phyloP scores from a whole-genome alignment of 2,113 vertebrate genomes.

The Capreolus pygargus region DNA sequence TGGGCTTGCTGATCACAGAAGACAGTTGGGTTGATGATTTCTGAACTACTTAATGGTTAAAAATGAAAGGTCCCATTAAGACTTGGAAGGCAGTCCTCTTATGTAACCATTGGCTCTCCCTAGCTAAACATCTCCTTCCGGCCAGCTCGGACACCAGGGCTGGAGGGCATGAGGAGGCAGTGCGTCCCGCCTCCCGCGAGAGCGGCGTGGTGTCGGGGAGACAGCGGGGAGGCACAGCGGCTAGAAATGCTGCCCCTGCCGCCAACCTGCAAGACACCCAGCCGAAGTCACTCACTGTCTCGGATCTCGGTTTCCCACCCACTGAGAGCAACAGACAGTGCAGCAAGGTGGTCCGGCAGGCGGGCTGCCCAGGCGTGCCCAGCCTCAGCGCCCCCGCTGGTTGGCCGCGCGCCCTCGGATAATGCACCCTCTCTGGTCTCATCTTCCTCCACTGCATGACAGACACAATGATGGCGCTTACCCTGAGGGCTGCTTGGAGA shows the following conservation, averaged over 20 bases:
- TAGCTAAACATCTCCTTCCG: neutral
- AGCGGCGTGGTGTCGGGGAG: fast-evolving
- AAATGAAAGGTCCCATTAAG: neutral
- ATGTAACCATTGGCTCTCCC: neutral
- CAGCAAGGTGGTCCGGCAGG: fast-evolving
- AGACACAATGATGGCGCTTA: neutral
- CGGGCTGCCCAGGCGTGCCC: neutral
- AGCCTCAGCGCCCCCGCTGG: neutral
- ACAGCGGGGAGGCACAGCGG: fast-evolving
- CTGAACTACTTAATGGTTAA: slow-evolving; percentile 31
- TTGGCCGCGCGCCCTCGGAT: fast-evolving
- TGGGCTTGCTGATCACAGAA: slow-evolving; percentile 47
- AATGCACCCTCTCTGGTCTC: neutral
- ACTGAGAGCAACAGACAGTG: neutral
- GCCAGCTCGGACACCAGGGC: fast-evolving
- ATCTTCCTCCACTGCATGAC: neutral
- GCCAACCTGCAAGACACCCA: neutral
- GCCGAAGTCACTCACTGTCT: neutral
- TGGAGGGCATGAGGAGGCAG: fast-evolving
- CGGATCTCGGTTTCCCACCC: neutral
- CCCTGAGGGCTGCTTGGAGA: neutral
- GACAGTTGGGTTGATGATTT: slow-evolving; percentile 52
- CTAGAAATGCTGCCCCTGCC: neutral
- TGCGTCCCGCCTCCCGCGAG: fast-evolving
- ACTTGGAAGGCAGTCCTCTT: neutral